Percentiles rank a stretch among this genome's conserved stretches.
Conservation (phyloP, 2,797 vertebrate genomes). For the Coilia nasus region DNA sequence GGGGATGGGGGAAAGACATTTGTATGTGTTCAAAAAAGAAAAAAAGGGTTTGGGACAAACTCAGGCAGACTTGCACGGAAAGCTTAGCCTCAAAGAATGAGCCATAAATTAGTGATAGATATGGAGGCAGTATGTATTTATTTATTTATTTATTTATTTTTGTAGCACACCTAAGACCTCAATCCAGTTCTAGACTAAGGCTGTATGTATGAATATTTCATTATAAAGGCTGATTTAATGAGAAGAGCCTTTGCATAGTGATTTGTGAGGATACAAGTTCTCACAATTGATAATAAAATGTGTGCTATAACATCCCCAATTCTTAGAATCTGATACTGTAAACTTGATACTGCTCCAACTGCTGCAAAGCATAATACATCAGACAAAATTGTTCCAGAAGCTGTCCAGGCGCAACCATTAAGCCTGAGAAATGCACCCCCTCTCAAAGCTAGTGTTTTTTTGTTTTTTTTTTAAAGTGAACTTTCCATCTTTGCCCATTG, state of each 20-base stretch:
- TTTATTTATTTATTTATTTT: no score
- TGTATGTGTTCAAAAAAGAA: no score
- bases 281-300: not conserved
- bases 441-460: not conserved
- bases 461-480: not conserved
- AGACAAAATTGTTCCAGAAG: not conserved
- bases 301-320: not conserved
- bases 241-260: not conserved
- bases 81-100: not conserved
- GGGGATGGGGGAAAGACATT: no score
- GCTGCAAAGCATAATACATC: not conserved
- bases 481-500: not conserved
- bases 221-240: constrained; percentile 2
- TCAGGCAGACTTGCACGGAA: not conserved
- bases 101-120: constrained; percentile 36
- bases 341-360: not conserved
- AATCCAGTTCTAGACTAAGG: constrained; percentile 22
- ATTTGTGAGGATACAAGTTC: not conserved
- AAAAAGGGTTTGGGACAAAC: not conserved
- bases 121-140: not conserved
- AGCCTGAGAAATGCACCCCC: not conserved
- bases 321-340: not conserved
- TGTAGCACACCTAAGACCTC: not conserved
- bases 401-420: not conserved
- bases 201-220: not conserved